Base-by-base conservation (phyloP, 2,113 vertebrate species). In the Seriola rivoliana region DNA sequence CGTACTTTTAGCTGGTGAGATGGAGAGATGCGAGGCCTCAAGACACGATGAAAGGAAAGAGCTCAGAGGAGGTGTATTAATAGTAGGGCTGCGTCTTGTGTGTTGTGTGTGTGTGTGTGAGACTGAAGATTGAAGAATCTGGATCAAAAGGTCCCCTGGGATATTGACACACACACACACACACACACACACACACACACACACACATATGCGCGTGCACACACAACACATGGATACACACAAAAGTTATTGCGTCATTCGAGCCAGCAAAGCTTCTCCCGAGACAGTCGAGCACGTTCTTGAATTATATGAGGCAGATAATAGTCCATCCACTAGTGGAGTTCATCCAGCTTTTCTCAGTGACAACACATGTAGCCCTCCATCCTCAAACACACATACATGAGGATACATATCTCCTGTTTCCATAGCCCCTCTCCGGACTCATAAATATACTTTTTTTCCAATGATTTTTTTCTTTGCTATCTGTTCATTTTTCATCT, bases 71-170 rank as follows among this genome's bases (percentile, higher is more conserved):
- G 66, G 48, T 54, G 21, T 90, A 87, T 91, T 89, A 88, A 88
- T 91, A 84, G 81, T 66, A 63, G 52, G 46, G 21, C 29, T n/a
- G 52, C 0, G 38, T 77, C 4, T 19, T 67, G 36, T 78, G 58
- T 14, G 65, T 50, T 29, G 55, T 12, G 29, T 25, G 59, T 13
- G 73, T 59, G 16, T 67, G 58, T 55, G 64, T 63, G 68, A 32
- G 46, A n/a, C 4, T 75, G 46, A 70, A 70, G 84, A 72, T 76
- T 78, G 68, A 80, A 88, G 77, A 80, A 90, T 89, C 72, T 90
- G 86, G 85, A 91, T 90, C 91, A 90, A 80, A 87, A 82, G 59
- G 62, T 85, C 75, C 86, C 80, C 1, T 2, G 79, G 62, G 87
- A 88, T 58, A 64, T 63, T 77, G 21, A 78, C 67, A 72, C 65